Evolutionary conservation across 2,113 vertebrate species (phyloP).

Genomic region (Elephantulus edwardii): DNA sequence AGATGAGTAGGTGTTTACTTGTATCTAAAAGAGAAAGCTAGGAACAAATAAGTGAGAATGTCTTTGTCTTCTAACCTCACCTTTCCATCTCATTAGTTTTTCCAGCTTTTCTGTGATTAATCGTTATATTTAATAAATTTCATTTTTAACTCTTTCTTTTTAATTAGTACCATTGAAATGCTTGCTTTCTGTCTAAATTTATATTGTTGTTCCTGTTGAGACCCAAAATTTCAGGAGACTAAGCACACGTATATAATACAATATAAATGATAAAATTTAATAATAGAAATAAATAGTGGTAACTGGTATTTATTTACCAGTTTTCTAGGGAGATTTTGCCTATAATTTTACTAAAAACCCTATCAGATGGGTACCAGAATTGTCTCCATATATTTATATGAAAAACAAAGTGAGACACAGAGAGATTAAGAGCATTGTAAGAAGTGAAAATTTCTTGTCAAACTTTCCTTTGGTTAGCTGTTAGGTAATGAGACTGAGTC

Average conservation of each 20-base stretch:
- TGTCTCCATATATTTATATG: not conserved
- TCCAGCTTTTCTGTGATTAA: not conserved
- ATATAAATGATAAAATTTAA: not conserved
- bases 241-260: not conserved
- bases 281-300: not conserved
- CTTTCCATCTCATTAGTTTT: not conserved
- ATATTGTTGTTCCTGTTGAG: slow-evolving; percentile 5
- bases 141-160: not conserved
- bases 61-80: not conserved
- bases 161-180: not conserved
- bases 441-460: not conserved
- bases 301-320: not conserved
- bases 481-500: too few relatives aligned
- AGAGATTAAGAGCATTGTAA: not conserved
- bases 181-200: slow-evolving; percentile 4
- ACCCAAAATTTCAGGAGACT: not conserved
- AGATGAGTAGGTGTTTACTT: not conserved
- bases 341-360: not conserved
- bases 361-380: not conserved
- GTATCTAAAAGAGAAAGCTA: not conserved
- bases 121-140: not conserved
- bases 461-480: too few relatives aligned
- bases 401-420: not conserved
- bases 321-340: not conserved
- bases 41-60: not conserved